phyloP scores from a whole-genome alignment of 2,113 vertebrate genomes.

The Poecile atricapillus region DNA sequence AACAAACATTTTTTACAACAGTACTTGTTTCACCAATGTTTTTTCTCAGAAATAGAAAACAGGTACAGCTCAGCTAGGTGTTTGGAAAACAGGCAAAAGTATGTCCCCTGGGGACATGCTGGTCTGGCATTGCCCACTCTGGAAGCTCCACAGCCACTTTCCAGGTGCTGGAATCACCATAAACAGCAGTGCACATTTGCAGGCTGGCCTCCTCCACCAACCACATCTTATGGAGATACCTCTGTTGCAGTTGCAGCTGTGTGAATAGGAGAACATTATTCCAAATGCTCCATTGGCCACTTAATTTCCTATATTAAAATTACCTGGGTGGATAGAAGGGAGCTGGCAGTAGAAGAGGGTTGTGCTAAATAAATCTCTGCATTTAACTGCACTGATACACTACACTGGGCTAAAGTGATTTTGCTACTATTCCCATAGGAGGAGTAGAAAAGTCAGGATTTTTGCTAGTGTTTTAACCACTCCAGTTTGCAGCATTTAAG shows the following conservation, averaged over 20 bases:
- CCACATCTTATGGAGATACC: background rate
- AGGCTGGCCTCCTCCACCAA: background rate
- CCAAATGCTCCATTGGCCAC: background rate
- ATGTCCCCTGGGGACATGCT: accelerated
- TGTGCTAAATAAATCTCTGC: background rate
- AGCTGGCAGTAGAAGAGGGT: background rate
- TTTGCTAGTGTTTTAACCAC: background rate
- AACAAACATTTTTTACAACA: background rate
- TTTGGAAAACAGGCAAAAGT: background rate
- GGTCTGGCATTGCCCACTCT: accelerated
- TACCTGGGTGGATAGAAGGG: background rate
- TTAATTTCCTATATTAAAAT: background rate
- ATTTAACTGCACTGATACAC: background rate
- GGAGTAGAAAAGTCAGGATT: background rate
- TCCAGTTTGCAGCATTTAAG: background rate
- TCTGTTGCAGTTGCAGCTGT: background rate
- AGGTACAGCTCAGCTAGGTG: background rate
- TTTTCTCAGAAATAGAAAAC: background rate
- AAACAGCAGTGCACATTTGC: background rate
- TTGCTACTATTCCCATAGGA: background rate
- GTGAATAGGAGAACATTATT: background rate
- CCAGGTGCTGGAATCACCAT: too few relatives aligned
- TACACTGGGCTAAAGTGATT: background rate
- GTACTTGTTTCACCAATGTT: background rate
- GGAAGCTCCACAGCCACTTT: background rate